Evolutionary conservation across 2,888 invertebrate species (phyloP).

Genomic region (Hoplodrina blanda): DNA sequence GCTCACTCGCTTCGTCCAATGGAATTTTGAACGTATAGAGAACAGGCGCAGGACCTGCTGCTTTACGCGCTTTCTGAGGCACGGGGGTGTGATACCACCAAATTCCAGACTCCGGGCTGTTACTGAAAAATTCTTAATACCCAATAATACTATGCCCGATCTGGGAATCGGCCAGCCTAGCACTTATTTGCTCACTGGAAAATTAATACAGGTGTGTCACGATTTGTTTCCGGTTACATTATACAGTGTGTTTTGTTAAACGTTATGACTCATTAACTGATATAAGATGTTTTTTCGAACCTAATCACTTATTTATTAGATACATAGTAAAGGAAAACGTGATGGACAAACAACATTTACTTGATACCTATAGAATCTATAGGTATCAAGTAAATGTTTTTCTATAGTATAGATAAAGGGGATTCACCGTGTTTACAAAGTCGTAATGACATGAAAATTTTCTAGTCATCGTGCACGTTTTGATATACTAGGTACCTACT

Average conservation of each 20-base stretch:
- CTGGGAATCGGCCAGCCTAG: too few relatives aligned
- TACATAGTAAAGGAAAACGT: constrained; percentile 4
- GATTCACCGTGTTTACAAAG: constrained; percentile 16
- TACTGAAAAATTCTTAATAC: too few relatives aligned
- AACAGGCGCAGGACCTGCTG: too few relatives aligned
- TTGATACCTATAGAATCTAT: constrained; percentile 12
- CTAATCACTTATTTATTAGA: background rate
- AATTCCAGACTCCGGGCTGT: too few relatives aligned
- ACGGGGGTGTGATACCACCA: too few relatives aligned
- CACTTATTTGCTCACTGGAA: too few relatives aligned
- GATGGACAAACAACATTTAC: background rate
- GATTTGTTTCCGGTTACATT: background rate
- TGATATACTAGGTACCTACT: constrained; percentile 14
- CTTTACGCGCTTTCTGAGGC: too few relatives aligned
- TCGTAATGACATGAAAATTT: constrained; percentile 14
- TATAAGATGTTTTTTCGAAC: background rate
- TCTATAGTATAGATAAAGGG: too few relatives aligned
- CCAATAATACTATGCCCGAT: too few relatives aligned
- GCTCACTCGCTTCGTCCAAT: too few relatives aligned
- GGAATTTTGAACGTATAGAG: too few relatives aligned
- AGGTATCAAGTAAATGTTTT: too few relatives aligned
- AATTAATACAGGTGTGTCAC: background rate
- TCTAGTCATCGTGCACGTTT: constrained; percentile 37
- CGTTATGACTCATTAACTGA: background rate
- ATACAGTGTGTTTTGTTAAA: background rate